These are phyloP conservation scores for Cataglyphis rosenhaueri DNA, from an alignment of 2,888 invertebrate genomes.

Conservation along the genomic window DNA sequence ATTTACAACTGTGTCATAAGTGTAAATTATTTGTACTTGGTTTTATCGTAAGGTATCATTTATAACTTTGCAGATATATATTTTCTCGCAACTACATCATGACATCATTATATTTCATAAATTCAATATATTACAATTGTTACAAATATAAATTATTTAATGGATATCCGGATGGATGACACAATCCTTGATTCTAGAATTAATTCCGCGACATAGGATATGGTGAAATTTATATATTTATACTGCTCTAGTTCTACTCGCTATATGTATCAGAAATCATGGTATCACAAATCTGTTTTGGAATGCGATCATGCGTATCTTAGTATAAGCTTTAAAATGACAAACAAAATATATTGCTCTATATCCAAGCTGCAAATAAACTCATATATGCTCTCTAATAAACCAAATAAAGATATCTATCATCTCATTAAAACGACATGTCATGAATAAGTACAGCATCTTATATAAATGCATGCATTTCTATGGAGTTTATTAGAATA, in stretches of 20 bases:
- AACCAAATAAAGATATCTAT: conserved; percentile 76
- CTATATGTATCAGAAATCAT: not conserved
- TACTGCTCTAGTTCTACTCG: not conserved
- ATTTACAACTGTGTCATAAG: not conserved
- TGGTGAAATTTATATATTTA: not conserved
- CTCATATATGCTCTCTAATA: conserved; percentile 49
- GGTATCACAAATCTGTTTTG: conserved; percentile 32
- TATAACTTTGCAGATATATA: not conserved
- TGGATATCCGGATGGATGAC: not conserved
- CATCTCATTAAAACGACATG: conserved; percentile 69
- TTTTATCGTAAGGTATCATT: conserved; percentile 6
- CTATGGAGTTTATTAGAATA: conserved; percentile 64
- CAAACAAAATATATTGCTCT: conserved; percentile 45
- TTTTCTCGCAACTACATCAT: not conserved
- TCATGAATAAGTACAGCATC: conserved; percentile 62
- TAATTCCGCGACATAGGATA: not conserved
- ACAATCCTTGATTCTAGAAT: not conserved
- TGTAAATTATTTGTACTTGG: not conserved
- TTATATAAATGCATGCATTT: conserved; percentile 75
- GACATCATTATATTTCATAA: conserved; percentile 23
- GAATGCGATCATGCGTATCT: conserved; percentile 26
- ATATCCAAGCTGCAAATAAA: conserved; percentile 20
- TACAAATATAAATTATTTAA: conserved; percentile 33
- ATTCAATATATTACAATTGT: conserved; percentile 15
- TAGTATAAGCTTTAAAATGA: conserved; percentile 28